These are phyloP conservation scores for Synanceia verrucosa DNA, from an alignment of 2,797 vertebrate genomes.

Conservation along the genomic window DNA sequence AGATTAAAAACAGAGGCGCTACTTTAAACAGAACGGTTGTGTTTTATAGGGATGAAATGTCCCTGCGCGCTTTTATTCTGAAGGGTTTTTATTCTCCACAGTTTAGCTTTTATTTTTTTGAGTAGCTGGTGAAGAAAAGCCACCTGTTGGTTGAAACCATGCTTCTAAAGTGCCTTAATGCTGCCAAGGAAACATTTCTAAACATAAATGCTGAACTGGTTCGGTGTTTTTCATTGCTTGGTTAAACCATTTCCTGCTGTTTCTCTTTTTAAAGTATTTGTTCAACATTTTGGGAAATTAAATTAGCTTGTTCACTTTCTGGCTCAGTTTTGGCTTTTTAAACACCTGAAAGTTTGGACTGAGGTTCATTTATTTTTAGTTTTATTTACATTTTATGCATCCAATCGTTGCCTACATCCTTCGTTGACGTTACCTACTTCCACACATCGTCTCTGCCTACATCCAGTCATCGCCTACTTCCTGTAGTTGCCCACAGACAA, in stretches of 20 bases:
- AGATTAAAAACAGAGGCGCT: slow-evolving; percentile 31
- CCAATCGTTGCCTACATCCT: too few relatives aligned
- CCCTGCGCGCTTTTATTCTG: not conserved
- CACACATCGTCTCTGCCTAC: too few relatives aligned
- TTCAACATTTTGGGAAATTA: not conserved
- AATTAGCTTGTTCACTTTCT: not conserved
- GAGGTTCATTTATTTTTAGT: not conserved
- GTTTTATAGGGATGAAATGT: not conserved
- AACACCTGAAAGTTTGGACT: not conserved
- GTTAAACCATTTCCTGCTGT: not conserved
- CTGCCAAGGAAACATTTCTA: not conserved
- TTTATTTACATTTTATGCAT: too few relatives aligned
- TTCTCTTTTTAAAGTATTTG: not conserved
- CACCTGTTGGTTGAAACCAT: not conserved
- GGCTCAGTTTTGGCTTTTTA: not conserved
- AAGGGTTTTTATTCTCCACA: not conserved
- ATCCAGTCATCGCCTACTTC: too few relatives aligned
- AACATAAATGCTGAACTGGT: not conserved
- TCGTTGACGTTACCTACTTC: too few relatives aligned
- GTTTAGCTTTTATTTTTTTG: not conserved
- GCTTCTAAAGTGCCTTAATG: slow-evolving; percentile 27
- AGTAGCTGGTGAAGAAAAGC: slow-evolving; percentile 7
- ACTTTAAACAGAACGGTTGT: slow-evolving; percentile 24
- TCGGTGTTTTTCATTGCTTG: not conserved
- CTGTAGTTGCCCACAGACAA: too few relatives aligned